Evolutionary conservation across 2,888 invertebrate species (phyloP).

Genomic region (Nesidiocoris tenuis): DNA sequence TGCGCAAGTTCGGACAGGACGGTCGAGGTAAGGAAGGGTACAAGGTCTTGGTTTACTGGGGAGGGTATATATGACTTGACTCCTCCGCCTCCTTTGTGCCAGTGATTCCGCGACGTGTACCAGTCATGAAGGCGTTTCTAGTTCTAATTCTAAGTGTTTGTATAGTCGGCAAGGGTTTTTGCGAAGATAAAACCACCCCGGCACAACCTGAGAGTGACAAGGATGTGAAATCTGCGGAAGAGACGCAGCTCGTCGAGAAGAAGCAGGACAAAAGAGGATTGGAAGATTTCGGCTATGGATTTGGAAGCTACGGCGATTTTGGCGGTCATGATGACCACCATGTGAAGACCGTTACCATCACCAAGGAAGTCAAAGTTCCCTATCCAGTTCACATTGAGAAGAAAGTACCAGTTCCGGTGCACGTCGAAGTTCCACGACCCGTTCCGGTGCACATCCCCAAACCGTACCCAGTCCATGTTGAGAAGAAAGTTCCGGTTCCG

Average conservation of each 20-base stretch:
- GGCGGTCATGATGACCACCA: conserved; percentile 21
- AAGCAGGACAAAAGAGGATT: conserved; percentile 60
- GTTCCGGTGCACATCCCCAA: conserved; percentile 51
- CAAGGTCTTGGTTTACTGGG: not conserved
- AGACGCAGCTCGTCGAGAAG: conserved; percentile 53
- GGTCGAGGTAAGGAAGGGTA: conserved; percentile 17
- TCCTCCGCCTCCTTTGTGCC: not conserved
- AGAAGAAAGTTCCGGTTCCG: conserved; percentile 50
- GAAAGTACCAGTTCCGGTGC: conserved; percentile 47
- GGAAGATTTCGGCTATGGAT: conserved; percentile 55
- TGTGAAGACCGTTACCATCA: conserved; percentile 39
- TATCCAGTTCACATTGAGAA: conserved; percentile 43
- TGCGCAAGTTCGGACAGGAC: conserved; percentile 33
- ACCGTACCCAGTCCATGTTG: conserved; percentile 51
- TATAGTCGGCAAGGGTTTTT: not conserved
- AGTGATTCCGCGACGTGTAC: conserved; percentile 16
- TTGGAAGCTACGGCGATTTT: conserved; percentile 12
- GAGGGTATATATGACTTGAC: conserved; percentile 27
- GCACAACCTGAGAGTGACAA: not conserved
- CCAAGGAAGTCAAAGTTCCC: conserved; percentile 41
- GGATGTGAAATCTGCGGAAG: not conserved
- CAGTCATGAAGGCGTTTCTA: conserved; percentile 25
- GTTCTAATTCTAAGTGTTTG: not conserved
- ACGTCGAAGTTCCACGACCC: conserved; percentile 50
- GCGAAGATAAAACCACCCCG: conserved; percentile 13